These are phyloP conservation scores for Petrosia ficiformis DNA, from an alignment of 37 sponge, comb jelly and placozoan species.

Conservation along the genomic window DNA sequence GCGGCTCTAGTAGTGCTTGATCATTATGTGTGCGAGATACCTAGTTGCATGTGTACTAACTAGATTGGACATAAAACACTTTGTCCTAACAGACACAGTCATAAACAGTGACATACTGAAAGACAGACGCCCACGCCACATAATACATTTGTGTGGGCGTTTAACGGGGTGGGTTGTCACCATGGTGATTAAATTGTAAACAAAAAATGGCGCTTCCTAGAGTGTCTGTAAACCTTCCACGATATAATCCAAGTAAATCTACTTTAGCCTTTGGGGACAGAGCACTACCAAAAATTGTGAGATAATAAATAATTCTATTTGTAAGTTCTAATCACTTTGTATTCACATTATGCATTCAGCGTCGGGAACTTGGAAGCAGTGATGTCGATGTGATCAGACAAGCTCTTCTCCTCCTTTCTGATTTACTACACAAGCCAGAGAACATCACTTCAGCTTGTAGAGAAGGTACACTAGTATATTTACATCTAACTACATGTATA, in stretches of 20 bases:
- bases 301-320: not conserved
- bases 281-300: constrained; percentile 84
- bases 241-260: constrained; percentile 76
- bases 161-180: too few relatives aligned
- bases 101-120: too few relatives aligned
- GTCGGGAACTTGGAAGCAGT: constrained; percentile 54
- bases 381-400: constrained; percentile 51
- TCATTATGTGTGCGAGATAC: too few relatives aligned
- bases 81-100: too few relatives aligned
- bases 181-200: constrained; percentile 23
- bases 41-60: too few relatives aligned
- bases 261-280: constrained; percentile 83
- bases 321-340: too few relatives aligned
- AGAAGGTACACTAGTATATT: constrained; percentile 60
- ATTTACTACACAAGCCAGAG: constrained; percentile 82
- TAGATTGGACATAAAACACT: too few relatives aligned
- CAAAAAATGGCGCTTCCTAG: constrained; percentile 79
- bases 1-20: too few relatives aligned
- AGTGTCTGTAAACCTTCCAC: constrained; percentile 54
- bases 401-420: constrained; percentile 61
- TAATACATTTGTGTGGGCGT: too few relatives aligned
- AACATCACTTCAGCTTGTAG: constrained; percentile 65
- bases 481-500: not conserved
- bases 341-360: constrained; percentile 42
- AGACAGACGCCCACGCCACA: too few relatives aligned